Conservation (phyloP, 2,797 vertebrate species). For the Betta splendens region DNA sequence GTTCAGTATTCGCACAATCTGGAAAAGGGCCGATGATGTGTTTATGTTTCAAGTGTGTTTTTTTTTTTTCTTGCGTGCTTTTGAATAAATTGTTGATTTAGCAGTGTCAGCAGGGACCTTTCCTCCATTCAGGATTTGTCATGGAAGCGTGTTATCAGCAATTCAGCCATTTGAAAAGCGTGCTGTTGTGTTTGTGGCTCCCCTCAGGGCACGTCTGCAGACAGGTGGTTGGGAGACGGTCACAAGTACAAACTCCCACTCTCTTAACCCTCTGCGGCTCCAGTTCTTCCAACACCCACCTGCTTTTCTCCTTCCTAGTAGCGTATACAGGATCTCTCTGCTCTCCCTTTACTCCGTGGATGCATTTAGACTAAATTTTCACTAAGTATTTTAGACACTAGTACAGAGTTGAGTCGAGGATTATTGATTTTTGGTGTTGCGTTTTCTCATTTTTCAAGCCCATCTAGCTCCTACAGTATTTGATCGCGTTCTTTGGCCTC, state of each 20-base stretch:
- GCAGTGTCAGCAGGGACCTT: constrained; percentile 3
- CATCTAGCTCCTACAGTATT: constrained; percentile 45
- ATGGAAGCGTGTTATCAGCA: constrained; percentile 23
- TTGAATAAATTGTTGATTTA: constrained; percentile 2
- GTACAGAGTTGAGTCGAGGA: constrained; percentile 15
- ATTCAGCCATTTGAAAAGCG: constrained; percentile 8
- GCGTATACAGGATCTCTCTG: constrained; percentile 35
- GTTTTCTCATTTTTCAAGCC: constrained; percentile 29
- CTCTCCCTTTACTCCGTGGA: constrained; percentile 17
- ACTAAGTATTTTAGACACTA: not conserved
- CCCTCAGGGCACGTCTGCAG: constrained; percentile 37
- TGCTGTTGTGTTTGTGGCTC: constrained; percentile 38
- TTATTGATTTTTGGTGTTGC: constrained; percentile 41
- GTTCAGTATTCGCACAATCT: not conserved
- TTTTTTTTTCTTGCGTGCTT: not conserved
- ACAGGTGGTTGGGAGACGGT: constrained; percentile 50
- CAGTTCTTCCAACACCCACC: constrained; percentile 51
- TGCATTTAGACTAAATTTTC: constrained; percentile 26
- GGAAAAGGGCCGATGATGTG: not conserved
- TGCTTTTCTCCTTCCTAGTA: constrained; percentile 39
- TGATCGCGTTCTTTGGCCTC: constrained; percentile 53
- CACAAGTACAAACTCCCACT: constrained; percentile 52
- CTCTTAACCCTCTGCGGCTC: constrained; percentile 34
- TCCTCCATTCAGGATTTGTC: not conserved
- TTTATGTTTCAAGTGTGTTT: constrained; percentile 5